These are phyloP conservation scores for Leptarthrus brevirostris DNA, from an alignment of 2,888 invertebrate genomes.

Conservation along the genomic window DNA sequence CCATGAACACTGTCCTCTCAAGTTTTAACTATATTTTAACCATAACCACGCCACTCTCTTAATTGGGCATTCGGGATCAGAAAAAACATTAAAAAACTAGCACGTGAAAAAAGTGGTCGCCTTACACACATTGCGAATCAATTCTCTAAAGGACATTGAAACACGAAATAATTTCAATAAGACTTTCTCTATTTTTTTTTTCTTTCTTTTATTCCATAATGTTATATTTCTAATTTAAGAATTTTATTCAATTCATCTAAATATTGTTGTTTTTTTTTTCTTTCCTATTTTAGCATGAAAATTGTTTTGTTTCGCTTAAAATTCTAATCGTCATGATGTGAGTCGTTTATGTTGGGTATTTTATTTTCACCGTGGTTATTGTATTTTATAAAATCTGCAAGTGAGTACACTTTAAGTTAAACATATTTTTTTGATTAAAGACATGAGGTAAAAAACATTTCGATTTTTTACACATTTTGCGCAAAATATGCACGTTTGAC, in stretches of 20 bases:
- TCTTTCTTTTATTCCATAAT: slow-evolving; percentile 34
- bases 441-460: neutral
- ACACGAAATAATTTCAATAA: slow-evolving; percentile 40
- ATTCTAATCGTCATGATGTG: slow-evolving; percentile 33
- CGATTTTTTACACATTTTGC: slow-evolving; percentile 29
- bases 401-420: too few species aligned
- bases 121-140: too few species aligned
- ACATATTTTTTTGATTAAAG: too few species aligned
- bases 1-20: too few species aligned
- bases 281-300: slow-evolving; percentile 36
- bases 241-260: slow-evolving; percentile 36
- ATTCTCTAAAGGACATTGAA: slow-evolving; percentile 11
- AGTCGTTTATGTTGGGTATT: slow-evolving; percentile 25
- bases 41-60: too few species aligned
- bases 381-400: neutral
- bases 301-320: slow-evolving; percentile 19
- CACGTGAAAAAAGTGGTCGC: too few species aligned
- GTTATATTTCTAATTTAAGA: slow-evolving; percentile 40
- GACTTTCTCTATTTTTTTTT: slow-evolving; percentile 40
- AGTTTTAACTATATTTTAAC: too few species aligned
- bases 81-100: too few species aligned
- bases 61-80: too few species aligned
- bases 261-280: slow-evolving; percentile 17
- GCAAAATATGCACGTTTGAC: neutral
- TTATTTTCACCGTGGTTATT: slow-evolving; percentile 20